phyloP scores from a whole-genome alignment of 2,888 invertebrate genomes.

The Aphodius granarius region DNA sequence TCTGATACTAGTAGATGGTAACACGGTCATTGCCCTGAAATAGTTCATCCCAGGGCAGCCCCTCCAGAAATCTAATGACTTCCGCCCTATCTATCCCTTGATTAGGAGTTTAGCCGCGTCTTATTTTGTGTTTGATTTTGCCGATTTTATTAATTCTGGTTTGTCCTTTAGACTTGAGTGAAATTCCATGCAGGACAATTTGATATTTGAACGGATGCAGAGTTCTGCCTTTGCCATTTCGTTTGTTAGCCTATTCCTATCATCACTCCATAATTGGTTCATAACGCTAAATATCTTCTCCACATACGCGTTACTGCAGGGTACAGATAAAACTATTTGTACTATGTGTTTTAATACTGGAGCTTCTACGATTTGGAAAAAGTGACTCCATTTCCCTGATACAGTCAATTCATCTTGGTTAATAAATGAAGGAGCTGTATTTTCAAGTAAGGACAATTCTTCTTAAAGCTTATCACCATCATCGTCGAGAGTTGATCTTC shows the following conservation, averaged over 20 bases:
- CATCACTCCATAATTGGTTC: conserved; percentile 13
- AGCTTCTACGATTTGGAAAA: background rate
- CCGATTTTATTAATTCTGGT: conserved; percentile 2
- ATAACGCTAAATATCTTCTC: conserved; percentile 10
- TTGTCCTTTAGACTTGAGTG: conserved; percentile 2
- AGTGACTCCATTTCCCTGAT: background rate
- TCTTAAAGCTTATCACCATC: too few relatives aligned
- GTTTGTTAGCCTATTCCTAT: conserved; percentile 4
- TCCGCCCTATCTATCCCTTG: too few relatives aligned
- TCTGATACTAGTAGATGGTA: too few relatives aligned
- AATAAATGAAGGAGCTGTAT: background rate
- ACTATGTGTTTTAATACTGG: conserved; percentile 10
- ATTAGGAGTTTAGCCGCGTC: too few relatives aligned
- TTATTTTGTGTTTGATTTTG: conserved; percentile 14
- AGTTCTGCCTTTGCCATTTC: conserved; percentile 2
- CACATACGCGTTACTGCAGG: conserved; percentile 13
- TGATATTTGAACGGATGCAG: conserved; percentile 9
- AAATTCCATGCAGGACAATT: conserved; percentile 8
- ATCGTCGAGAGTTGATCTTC: too few relatives aligned
- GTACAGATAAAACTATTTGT: conserved; percentile 8
- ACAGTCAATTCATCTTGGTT: background rate
- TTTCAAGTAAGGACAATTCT: background rate
- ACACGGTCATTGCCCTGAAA: too few relatives aligned
- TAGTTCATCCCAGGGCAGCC: too few relatives aligned
- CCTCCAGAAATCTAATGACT: too few relatives aligned